Percentiles rank a stretch among this genome's conserved stretches.
Evolutionary conservation across 92 coral and sea anemone species (phyloP).

Genomic region (Palythoa heliodiscus): DNA sequence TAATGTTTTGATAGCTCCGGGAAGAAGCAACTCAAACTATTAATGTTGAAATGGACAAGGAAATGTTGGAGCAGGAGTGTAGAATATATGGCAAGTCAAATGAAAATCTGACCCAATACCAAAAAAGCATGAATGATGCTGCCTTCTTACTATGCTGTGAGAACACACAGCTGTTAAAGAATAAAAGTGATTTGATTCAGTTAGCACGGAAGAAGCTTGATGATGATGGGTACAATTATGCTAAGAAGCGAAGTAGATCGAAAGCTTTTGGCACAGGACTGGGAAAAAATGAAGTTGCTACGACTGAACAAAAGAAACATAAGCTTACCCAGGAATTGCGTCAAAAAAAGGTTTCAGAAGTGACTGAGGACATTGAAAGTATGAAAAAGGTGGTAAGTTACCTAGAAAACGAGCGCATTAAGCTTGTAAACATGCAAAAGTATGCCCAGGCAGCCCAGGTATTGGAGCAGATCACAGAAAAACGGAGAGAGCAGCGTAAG

Average conservation of each 20-base stretch:
- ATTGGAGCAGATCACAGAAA: conserved; percentile 50
- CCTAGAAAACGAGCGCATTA: conserved; percentile 36
- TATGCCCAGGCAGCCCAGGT: conserved; percentile 54
- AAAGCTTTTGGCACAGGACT: conserved; percentile 48
- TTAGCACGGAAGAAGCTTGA: conserved; percentile 49
- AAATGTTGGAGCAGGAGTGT: conserved; percentile 32
- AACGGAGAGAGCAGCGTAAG: conserved; percentile 50
- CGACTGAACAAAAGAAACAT: conserved; percentile 45
- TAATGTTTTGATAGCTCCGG: neutral
- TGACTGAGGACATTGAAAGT: conserved; percentile 52
- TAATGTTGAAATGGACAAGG: conserved; percentile 43
- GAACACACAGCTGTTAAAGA: conserved; percentile 31
- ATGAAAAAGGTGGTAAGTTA: conserved; percentile 49
- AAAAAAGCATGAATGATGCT: conserved; percentile 48
- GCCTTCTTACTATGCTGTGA: conserved; percentile 52
- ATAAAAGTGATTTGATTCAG: conserved; percentile 15
- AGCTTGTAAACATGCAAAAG: conserved; percentile 53
- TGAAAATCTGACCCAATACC: conserved; percentile 44
- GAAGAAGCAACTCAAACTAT: conserved; percentile 33
- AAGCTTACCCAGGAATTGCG: conserved; percentile 55
- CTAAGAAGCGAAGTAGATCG: conserved; percentile 57
- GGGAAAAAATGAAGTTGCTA: conserved; percentile 20
- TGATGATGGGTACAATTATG: conserved; percentile 53
- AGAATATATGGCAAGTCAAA: conserved; percentile 51
- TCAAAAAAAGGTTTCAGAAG: conserved; percentile 40